These are phyloP conservation scores for Melanotaenia parkinsoni DNA, from an alignment of 2,797 vertebrate species.

Conservation along the genomic window DNA sequence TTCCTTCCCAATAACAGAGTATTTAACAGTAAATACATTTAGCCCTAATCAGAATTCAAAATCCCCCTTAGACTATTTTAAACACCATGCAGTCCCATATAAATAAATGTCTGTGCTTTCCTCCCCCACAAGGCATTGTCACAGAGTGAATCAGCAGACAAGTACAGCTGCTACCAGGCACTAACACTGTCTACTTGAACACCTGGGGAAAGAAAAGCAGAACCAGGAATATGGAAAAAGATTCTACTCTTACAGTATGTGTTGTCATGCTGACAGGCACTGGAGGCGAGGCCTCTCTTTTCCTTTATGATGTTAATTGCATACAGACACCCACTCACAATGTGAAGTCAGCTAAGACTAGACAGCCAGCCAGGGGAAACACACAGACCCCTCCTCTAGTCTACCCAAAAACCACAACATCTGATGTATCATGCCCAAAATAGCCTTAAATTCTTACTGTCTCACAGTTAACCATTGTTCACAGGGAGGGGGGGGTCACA, in stretches of 20 bases:
- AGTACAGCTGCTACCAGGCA: conserved; percentile 39
- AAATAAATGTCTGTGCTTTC: conserved; percentile 23
- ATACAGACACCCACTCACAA: conserved; percentile 71
- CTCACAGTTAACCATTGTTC: conserved; percentile 34
- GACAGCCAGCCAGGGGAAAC: conserved; percentile 68
- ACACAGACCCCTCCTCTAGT: conserved; percentile 51
- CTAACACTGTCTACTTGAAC: conserved; percentile 60
- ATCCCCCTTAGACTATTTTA: conserved; percentile 40
- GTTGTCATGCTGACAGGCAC: conserved; percentile 64
- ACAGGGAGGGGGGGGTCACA: conserved; percentile 27
- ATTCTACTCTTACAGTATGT: conserved; percentile 42
- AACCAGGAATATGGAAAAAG: conserved; percentile 20
- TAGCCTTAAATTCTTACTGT: conserved; percentile 56
- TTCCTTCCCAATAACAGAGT: conserved; percentile 55
- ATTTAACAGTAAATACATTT: conserved; percentile 51
- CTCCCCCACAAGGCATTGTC: conserved; percentile 21
- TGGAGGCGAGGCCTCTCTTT: conserved; percentile 48
- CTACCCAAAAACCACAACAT: conserved; percentile 68
- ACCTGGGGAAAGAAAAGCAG: conserved; percentile 60
- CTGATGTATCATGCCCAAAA: conserved; percentile 76
- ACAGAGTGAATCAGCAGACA: conserved; percentile 70
- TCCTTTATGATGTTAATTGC: conserved; percentile 69
- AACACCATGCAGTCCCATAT: conserved; percentile 26
- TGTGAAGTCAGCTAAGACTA: conserved; percentile 67
- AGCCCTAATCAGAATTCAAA: conserved; percentile 33